Evolutionary conservation across 1,140 invertebrate genomes (phyloP).

Genomic region (Oscheius sp.): DNA sequence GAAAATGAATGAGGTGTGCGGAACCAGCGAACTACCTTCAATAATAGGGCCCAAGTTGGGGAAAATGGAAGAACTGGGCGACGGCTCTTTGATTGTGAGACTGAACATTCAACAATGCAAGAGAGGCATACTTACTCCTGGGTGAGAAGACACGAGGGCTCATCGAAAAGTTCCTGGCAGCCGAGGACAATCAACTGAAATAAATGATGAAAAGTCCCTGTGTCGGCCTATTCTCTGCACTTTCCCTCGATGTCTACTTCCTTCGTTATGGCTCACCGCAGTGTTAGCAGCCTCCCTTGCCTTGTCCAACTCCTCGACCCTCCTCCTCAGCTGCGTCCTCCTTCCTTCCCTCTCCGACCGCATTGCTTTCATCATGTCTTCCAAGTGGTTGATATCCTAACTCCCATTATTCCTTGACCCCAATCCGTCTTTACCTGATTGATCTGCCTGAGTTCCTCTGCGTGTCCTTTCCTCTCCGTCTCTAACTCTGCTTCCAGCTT

Average conservation of each 20-base stretch:
- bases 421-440: constrained; percentile 36
- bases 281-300: neutral
- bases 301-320: neutral
- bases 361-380: constrained; percentile 41
- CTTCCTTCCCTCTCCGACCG: constrained; percentile 15
- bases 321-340: neutral
- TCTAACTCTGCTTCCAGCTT: constrained; percentile 27
- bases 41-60: neutral
- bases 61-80: constrained; percentile 13
- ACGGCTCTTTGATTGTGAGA: neutral
- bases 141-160: neutral
- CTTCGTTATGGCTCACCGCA: neutral
- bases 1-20: neutral
- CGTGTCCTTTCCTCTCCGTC: constrained; percentile 29
- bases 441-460: constrained; percentile 44
- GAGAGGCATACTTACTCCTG: neutral
- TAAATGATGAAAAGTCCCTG: neutral
- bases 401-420: neutral
- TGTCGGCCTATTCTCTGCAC: neutral
- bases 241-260: neutral
- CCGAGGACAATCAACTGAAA: neutral
- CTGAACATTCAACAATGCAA: neutral
- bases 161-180: neutral
- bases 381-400: constrained; percentile 45
- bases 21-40: neutral